Evolutionary conservation across 1,140 invertebrate genomes (phyloP), one percentile per base, ranked within the genome.

Genomic region (Diachasmimorpha longicaudata): DNA sequence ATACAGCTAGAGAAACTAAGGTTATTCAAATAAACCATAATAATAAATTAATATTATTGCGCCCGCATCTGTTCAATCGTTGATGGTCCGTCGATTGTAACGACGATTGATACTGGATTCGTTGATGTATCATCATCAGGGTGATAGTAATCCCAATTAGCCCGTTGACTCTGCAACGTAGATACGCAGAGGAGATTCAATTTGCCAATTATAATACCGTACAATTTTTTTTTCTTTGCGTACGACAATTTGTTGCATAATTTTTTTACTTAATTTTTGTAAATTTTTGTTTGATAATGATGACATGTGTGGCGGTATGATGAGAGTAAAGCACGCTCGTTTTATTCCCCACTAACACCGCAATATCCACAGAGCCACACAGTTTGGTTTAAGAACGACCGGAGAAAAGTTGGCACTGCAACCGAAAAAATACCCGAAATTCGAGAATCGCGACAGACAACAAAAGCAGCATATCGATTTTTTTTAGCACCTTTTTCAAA

Each of bases 341-440:
- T 42, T 70, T 46, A 36, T 16, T 68, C 36, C 52, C 74, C 46
- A 75, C 74, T 67, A 75, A 75, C 74, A 75, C 66, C 74, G 74
- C 69, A 76, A 76, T 44, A 76, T 79, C 75, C 73, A 71, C 76
- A 37, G 69, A 70, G 55, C 70, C 77, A 80, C 77, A 74, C 84
- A n/a, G n/a, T n/a, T 37, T 68, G 66, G 83, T 85, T 91, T 93
- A 92, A 79, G 91, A 90, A 88, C 92, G 90, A 87, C 92, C 92
- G 86, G 91, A 91, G 90, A 93, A 93, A 88, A 94, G 90, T 89
- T 93, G 92, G 88, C 93, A 93, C 93, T 94, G 93, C 81, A 94
- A 94, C 86, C 90, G 76, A 82, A 48, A 39, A 79, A 71, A 70
- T 71, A 21, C 25, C 69, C 68, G 55, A 48, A 70, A 71, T 76